These are phyloP conservation scores for Otocyon megalotis DNA, from an alignment of 2,113 vertebrate genomes.

Conservation along the genomic window DNA sequence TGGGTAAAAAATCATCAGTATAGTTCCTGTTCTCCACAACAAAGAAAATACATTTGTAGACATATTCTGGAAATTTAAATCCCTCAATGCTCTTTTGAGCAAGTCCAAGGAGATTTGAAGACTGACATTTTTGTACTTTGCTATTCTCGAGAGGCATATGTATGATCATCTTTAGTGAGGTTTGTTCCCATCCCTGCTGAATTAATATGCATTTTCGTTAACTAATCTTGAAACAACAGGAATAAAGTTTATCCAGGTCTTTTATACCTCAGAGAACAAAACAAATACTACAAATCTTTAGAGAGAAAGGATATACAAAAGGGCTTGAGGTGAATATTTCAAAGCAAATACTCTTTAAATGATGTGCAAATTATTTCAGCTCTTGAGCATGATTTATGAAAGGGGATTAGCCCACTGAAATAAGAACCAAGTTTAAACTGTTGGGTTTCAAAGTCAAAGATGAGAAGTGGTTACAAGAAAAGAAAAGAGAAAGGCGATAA, in stretches of 20 bases:
- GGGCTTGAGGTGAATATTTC: constrained; percentile 93
- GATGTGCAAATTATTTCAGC: constrained; percentile 93
- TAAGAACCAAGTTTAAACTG: constrained; percentile 89
- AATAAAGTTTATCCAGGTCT: constrained; percentile 92
- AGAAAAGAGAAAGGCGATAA: constrained; percentile 81
- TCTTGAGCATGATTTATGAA: constrained; percentile 92
- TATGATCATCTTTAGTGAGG: constrained; percentile 90
- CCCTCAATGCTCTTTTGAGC: constrained; percentile 86
- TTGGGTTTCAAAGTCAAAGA: constrained; percentile 90
- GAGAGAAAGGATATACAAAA: constrained; percentile 91
- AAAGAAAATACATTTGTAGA: constrained; percentile 87
- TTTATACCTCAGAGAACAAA: constrained; percentile 94
- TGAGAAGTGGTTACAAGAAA: constrained; percentile 85
- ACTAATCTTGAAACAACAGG: constrained; percentile 93
- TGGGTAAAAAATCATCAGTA: constrained; percentile 83
- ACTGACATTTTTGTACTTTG: constrained; percentile 88
- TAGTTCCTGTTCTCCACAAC: constrained; percentile 79
- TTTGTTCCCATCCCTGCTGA: constrained; percentile 88
- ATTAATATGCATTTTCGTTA: constrained; percentile 92
- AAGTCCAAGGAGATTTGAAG: constrained; percentile 90
- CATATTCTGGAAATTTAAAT: constrained; percentile 86
- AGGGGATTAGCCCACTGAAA: constrained; percentile 91
- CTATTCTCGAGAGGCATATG: constrained; percentile 84
- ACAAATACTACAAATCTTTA: constrained; percentile 92
- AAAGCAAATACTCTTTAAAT: constrained; percentile 93